Evolutionary conservation across 2,888 invertebrate species (phyloP).

Genomic region (Atrina japonica): DNA sequence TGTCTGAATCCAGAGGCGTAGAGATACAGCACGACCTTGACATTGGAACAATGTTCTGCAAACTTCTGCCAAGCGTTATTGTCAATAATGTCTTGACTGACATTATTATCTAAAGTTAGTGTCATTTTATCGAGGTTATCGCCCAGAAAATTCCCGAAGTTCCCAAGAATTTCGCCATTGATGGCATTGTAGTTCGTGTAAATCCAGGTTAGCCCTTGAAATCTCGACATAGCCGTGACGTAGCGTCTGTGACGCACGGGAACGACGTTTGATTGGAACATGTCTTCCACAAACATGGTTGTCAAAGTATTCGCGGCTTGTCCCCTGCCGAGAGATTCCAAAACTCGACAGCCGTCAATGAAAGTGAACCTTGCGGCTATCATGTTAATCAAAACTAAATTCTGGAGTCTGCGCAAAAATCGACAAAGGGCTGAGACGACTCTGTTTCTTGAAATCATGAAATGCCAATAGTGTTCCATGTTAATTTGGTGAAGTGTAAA

Average conservation of each 20-base stretch:
- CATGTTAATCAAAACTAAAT: slow-evolving; percentile 46
- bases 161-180: slow-evolving; percentile 42
- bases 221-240: slow-evolving; percentile 47
- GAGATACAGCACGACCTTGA: slow-evolving; percentile 47
- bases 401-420: slow-evolving; percentile 53
- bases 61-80: slow-evolving; percentile 51
- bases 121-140: slow-evolving; percentile 45
- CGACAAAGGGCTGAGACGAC: slow-evolving; percentile 50
- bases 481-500: slow-evolving; percentile 50
- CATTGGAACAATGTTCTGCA: slow-evolving; percentile 32
- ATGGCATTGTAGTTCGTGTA: slow-evolving; percentile 54
- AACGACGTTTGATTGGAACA: slow-evolving; percentile 53
- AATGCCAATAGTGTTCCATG: slow-evolving; percentile 59
- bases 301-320: slow-evolving; percentile 44
- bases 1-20: slow-evolving; percentile 56
- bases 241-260: slow-evolving; percentile 48
- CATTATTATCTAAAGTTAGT: slow-evolving; percentile 52
- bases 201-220: slow-evolving; percentile 17
- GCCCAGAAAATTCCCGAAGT: slow-evolving; percentile 44
- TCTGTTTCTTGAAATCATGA: slow-evolving; percentile 52
- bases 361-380: slow-evolving; percentile 51
- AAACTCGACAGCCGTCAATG: slow-evolving; percentile 54
- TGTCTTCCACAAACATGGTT: slow-evolving; percentile 53
- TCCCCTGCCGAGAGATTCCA: slow-evolving; percentile 53
- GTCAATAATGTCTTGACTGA: slow-evolving; percentile 48